Evolutionary conservation across 2,888 invertebrate species (phyloP), one percentile per base, ranked within the genome.

Genomic region (Agrilus mali): DNA sequence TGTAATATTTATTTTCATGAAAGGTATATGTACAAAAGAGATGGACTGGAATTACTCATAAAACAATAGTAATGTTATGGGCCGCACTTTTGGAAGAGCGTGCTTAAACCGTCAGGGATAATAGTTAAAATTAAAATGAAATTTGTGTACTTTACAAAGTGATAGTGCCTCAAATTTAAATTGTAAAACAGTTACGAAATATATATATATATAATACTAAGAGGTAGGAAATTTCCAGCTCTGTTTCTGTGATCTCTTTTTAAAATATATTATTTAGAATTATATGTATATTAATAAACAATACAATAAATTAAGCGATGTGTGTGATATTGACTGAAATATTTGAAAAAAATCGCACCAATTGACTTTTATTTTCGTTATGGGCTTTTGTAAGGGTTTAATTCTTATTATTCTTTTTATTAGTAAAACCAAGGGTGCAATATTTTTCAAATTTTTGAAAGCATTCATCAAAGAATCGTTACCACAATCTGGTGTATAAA

Each of bases 191-290:
- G 44, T 46, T 38, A 37, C 34, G 38, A 43, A 41, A 37, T 13
- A 33, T 36, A 42, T 33, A 41, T 41, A 42, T 31, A 42, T 42
- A 36, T 27, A 45, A 33, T 41, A 43, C 40, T 42, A 40, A 33
- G 46, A 45, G 45, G 46, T 45, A 42, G 45, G 37, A 43, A 42
- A 53, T 52, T 61, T 65, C 63, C 64, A 63, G 64, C 63, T 64
- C 63, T 63, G 55, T 64, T 65, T 64, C 66, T 66, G 66, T 66
- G 66, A 66, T 66, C 66, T 66, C 66, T 62, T 27, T 27, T 27
- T 27, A 50, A 58, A 51, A 58, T 57, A 53, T 27, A 27, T 22
- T 22, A 7, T 27, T 27, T 27, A 27, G 27, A 27, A 27, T 27
- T 10, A 27, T 27, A 27, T 27, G 27, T 27, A 27, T 10, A 27